phyloP scores from a whole-genome alignment of 2,797 vertebrate species.

The Spondyliosoma cantharus region DNA sequence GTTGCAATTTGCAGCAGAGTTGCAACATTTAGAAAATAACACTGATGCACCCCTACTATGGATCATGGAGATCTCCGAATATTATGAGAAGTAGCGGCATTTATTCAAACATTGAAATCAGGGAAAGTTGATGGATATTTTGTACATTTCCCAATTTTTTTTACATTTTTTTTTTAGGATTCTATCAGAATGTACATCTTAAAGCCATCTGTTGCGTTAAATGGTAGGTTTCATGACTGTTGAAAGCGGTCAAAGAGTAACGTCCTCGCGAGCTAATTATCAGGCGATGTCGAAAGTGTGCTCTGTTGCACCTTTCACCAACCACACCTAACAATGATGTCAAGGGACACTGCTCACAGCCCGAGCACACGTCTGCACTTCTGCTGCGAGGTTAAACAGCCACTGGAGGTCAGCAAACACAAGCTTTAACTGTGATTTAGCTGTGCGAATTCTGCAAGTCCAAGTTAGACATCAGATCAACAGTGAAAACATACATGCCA shows the following conservation, averaged over 20 bases:
- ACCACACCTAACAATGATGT: background rate
- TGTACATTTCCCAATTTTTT: too few species aligned
- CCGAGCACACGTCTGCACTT: background rate
- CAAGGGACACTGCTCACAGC: background rate
- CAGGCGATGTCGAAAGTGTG: background rate
- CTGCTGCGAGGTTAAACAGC: slow-evolving; percentile 1
- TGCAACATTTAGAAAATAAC: background rate
- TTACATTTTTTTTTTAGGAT: too few species aligned
- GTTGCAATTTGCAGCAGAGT: background rate
- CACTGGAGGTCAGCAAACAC: slow-evolving; percentile 53
- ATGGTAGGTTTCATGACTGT: background rate
- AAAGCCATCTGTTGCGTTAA: background rate
- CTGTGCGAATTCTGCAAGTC: background rate
- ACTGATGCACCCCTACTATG: background rate
- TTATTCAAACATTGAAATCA: too few species aligned
- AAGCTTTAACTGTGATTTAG: background rate
- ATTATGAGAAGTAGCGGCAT: background rate
- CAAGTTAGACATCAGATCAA: background rate
- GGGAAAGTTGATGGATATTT: too few species aligned
- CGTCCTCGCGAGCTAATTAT: background rate
- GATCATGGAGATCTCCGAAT: background rate
- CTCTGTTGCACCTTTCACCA: background rate
- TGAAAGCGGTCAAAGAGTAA: background rate
- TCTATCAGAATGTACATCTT: too few species aligned
- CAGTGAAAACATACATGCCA: background rate